Evolutionary conservation across 2,888 invertebrate genomes (phyloP), one percentile per base, ranked within the genome.

Genomic region (Watsonalla binaria): DNA sequence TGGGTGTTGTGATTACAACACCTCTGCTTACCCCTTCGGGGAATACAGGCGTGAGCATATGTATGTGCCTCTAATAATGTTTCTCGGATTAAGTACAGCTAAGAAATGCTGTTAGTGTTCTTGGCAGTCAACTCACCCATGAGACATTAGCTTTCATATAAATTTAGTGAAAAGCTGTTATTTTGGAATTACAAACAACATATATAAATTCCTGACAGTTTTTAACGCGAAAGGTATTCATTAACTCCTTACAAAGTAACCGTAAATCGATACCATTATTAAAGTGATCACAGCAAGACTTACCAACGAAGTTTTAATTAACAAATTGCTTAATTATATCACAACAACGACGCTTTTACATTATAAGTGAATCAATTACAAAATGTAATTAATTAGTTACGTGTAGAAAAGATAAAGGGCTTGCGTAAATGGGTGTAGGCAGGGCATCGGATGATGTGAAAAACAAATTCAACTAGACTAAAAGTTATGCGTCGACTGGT

Each of bases 371-470:
- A 84, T 84, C 83, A 83, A 84, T 87, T 82, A 78, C 64, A 65
- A 68, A 80, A 78, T 65, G 68, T 82, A 82, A 85, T 86, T 84
- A 84, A 86, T 86, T 79, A 80, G 76, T 78, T 69, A 74, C 75
- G 80, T 68, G 76, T 77, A 63, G 60, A 64, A 63, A 63, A 62
- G 61, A 67, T 62, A 65, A 65, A 63, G 62, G 65, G 53, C 55
- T 55, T 54, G 45, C 52, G 57, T 62, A 63, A 65, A 65, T 60
- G 65, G 60, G 66, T 58, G 76, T 78, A 65, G 70, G 65, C 62
- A 60, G 66, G 64, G 70, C 68, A 67, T 63, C 58, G 64, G 61
- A 60, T 65, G 66, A 69, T 74, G 76, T 79, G 80, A 84, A 80
- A 80, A 83, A 82, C 78, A 80, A 78, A 82, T 84, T 82, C 76